phyloP scores from a whole-genome alignment of 2,797 vertebrate genomes.

The Morus bassanus region DNA sequence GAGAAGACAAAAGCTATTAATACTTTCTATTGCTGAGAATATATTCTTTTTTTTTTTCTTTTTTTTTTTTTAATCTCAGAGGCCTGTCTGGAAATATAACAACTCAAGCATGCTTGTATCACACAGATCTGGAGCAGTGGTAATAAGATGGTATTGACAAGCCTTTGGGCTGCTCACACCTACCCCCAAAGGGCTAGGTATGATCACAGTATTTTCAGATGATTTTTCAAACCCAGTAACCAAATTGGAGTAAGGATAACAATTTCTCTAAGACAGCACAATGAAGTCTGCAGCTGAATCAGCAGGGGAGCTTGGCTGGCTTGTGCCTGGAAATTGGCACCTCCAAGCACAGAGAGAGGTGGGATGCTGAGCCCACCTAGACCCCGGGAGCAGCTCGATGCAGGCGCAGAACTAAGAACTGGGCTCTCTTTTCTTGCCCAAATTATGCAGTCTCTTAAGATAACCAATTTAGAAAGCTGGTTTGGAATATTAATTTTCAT shows the following conservation, averaged over 20 bases:
- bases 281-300: background rate
- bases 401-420: background rate
- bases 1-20: background rate
- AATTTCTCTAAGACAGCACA: background rate
- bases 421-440: background rate
- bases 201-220: background rate
- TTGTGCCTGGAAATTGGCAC: background rate
- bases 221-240: background rate
- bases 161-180: background rate
- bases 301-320: background rate
- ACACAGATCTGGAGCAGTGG: background rate
- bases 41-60: too few species aligned
- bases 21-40: background rate
- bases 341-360: background rate
- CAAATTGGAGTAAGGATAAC: background rate
- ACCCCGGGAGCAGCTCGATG: rapidly evolving
- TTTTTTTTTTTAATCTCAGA: background rate
- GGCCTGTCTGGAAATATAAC: background rate
- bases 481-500: background rate
- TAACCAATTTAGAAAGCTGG: background rate
- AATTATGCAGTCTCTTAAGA: background rate
- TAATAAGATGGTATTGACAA: background rate
- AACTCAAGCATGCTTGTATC: background rate
- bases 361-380: background rate
- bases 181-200: background rate